These are phyloP conservation scores for Zelostemma sp. DNA, from an alignment of 1,140 invertebrate genomes.

Conservation along the genomic window DNA sequence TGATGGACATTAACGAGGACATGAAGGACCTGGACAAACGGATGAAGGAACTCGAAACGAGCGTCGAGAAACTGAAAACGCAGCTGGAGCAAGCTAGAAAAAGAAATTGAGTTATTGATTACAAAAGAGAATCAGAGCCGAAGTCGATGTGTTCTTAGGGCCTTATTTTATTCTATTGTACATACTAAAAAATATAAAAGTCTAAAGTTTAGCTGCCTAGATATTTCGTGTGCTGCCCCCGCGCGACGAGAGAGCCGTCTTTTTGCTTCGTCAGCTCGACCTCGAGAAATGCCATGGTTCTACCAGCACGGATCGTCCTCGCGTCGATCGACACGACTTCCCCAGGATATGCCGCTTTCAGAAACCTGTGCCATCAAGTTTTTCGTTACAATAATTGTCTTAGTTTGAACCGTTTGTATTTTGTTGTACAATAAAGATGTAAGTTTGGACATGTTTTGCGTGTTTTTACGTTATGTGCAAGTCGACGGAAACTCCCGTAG, in stretches of 20 bases:
- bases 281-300: slow-evolving; percentile 83
- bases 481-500: slow-evolving; percentile 81
- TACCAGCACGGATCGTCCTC: slow-evolving; percentile 81
- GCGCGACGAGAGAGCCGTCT: slow-evolving; percentile 79
- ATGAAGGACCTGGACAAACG: slow-evolving; percentile 25
- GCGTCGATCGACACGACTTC: slow-evolving; percentile 86
- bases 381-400: slow-evolving; percentile 2
- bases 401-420: slow-evolving; percentile 5
- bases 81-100: not conserved
- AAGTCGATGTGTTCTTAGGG: too few relatives aligned
- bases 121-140: not conserved
- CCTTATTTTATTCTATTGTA: slow-evolving; percentile 17
- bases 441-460: slow-evolving; percentile 21
- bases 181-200: slow-evolving; percentile 18
- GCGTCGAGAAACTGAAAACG: slow-evolving; percentile 31
- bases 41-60: slow-evolving; percentile 36
- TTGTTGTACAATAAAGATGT: slow-evolving; percentile 3
- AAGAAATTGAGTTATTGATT: not conserved
- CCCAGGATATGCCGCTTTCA: slow-evolving; percentile 81
- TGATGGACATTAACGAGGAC: slow-evolving; percentile 16
- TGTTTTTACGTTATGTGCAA: slow-evolving; percentile 76
- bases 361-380: slow-evolving; percentile 71
- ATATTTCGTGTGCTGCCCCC: slow-evolving; percentile 86
- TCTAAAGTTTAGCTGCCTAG: slow-evolving; percentile 58
- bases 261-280: slow-evolving; percentile 82